Percentiles rank a stretch among this genome's conserved stretches.
Conservation (phyloP, 2,888 invertebrate species). For the Tenthredo notha region DNA sequence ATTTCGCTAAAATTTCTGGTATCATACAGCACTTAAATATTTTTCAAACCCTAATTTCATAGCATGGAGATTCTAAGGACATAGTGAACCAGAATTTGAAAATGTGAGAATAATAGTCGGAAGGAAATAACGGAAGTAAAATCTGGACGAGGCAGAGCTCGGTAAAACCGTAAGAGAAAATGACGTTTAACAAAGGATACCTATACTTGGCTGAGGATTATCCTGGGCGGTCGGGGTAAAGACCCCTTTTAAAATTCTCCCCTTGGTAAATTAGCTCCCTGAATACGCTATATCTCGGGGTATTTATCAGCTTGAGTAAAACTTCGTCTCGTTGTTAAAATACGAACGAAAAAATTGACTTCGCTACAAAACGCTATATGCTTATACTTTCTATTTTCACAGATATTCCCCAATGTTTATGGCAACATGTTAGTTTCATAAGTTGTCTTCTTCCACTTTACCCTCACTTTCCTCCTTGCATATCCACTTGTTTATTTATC, state of each 20-base stretch:
- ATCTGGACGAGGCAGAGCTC: neutral
- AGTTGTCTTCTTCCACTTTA: neutral
- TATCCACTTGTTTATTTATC: constrained; percentile 24
- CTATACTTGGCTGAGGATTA: constrained; percentile 19
- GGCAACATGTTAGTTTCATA: neutral
- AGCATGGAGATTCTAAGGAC: neutral
- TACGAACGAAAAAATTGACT: neutral
- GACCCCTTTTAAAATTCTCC: constrained; percentile 33
- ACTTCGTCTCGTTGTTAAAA: neutral
- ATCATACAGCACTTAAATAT: neutral
- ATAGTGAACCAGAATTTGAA: neutral
- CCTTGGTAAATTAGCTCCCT: constrained; percentile 27
- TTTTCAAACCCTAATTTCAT: neutral
- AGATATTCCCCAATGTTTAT: neutral
- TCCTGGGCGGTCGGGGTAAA: constrained; percentile 7
- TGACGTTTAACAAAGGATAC: constrained; percentile 18
- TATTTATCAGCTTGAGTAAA: neutral
- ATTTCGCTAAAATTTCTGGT: neutral
- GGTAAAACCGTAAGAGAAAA: constrained; percentile 1
- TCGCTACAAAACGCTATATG: neutral
- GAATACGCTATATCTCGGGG: neutral
- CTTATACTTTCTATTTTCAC: neutral
- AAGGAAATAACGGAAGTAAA: neutral
- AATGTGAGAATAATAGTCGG: neutral
- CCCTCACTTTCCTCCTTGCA: neutral